Evolutionary conservation across 2,888 invertebrate genomes (phyloP).

Genomic region (Epiblema foenella): DNA sequence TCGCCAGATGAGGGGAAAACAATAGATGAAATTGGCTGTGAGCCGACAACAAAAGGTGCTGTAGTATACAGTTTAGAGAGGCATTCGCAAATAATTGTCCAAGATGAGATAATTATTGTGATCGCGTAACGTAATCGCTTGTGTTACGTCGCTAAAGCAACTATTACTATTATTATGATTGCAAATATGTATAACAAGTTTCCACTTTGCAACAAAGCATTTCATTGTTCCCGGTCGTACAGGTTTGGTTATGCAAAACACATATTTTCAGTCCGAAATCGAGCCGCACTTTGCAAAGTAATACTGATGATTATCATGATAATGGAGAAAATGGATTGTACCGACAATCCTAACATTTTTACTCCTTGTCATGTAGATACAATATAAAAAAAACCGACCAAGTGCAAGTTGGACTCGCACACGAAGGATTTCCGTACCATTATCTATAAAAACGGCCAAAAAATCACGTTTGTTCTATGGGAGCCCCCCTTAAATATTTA

Average conservation of each 20-base stretch:
- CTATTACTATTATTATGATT: neutral
- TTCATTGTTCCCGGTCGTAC: neutral
- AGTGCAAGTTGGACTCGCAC: too few relatives aligned
- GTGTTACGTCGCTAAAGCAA: neutral
- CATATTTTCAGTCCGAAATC: too few relatives aligned
- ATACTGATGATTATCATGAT: too few relatives aligned
- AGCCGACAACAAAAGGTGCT: constrained; percentile 28
- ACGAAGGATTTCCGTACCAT: too few relatives aligned
- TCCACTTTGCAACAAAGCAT: neutral
- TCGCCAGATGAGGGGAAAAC: constrained; percentile 41
- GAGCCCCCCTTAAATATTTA: too few relatives aligned
- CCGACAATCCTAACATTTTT: neutral
- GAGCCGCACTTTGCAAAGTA: too few relatives aligned
- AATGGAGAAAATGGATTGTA: too few relatives aligned
- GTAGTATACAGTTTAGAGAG: constrained; percentile 18
- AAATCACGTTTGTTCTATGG: too few relatives aligned
- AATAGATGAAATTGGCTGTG: constrained; percentile 38
- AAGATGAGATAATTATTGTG: constrained; percentile 35
- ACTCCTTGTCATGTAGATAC: neutral
- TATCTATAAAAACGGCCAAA: too few relatives aligned
- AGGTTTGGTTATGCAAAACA: neutral
- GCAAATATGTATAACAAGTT: neutral
- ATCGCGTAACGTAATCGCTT: constrained; percentile 23
- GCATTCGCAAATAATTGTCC: constrained; percentile 39
- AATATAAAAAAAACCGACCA: too few relatives aligned